Evolutionary conservation across 2,797 vertebrate genomes (phyloP), one percentile per base, ranked within the genome.

Genomic region (Poecilia wingei): DNA sequence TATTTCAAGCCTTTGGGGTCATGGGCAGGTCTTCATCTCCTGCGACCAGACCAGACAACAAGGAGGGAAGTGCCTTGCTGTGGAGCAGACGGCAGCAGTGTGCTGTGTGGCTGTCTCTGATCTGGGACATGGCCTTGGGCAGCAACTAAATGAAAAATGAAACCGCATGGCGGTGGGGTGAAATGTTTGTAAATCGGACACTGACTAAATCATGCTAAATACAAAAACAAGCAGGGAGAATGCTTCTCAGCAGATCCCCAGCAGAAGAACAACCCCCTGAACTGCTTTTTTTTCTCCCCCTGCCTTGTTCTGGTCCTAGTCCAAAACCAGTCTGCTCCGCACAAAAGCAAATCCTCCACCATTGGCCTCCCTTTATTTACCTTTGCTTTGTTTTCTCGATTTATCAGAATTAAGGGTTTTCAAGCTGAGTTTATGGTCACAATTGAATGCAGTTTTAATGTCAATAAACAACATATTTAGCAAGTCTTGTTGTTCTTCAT

Each of bases 141-240:
- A 89, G 90, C 53, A 88, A 92, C 87, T 94, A 95, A 94, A 95
- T 95, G 93, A 95, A 95, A 95, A 94, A 93, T 91, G 87, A 92
- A 93, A 92, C 86, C 78, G 91, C 76, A 75, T 91, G 89, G 88
- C 89, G 86, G 88, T 82, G 18, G 89, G 84, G 90, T 94, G 95
- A 93, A 95, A 93, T 93, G 88, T 93, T 94, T 93, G 91, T 89
- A 92, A 94, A 94, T 89, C 87, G 70, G 89, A 94, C 94, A 93
- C 93, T 79, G 86, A 82, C 89, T 94, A 92, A 95, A 92, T 87
- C 86, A 66, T 8, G 79, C 87, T 87, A 88, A 93, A 93, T 86
- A 88, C 85, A 90, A 91, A 94, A 92, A 93, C 87, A 91, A 91
- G 93, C 92, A 86, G 86, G 72, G 79, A 77, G 87, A 78, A 92